Conservation (phyloP, 2,113 vertebrate genomes). For the Barbus barbus region DNA sequence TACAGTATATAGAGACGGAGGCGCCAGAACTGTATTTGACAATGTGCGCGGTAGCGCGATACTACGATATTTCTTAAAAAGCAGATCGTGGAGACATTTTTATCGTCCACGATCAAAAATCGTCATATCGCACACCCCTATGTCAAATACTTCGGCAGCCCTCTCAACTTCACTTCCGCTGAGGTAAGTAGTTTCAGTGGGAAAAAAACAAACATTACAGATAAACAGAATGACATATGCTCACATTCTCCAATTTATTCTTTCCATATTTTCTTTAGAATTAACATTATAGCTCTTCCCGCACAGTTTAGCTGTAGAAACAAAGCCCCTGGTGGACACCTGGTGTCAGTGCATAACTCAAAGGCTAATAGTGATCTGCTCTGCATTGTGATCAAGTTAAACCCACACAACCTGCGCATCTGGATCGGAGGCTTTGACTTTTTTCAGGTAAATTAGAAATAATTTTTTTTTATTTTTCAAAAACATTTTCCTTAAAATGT, state of each 20-base stretch:
- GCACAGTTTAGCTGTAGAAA: not conserved
- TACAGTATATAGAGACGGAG: too few species aligned
- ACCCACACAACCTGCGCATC: not conserved
- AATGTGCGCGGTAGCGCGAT: too few species aligned
- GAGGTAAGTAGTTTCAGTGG: not conserved
- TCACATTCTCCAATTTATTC: not conserved
- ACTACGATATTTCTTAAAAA: too few species aligned
- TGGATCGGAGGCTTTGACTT: not conserved
- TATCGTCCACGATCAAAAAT: too few species aligned
- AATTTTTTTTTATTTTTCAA: not conserved
- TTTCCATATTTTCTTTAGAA: not conserved
- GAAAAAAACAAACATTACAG: too few species aligned
- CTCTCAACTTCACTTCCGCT: not conserved
- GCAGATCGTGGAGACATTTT: too few species aligned
- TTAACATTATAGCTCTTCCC: not conserved
- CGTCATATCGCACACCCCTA: too few species aligned
- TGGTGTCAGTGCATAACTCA: not conserved
- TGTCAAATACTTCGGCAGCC: not conserved
- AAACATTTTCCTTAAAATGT: not conserved
- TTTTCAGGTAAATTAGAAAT: slow-evolving; percentile 16
- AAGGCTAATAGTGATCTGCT: not conserved
- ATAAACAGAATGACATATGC: not conserved
- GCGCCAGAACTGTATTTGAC: too few species aligned
- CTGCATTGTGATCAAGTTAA: not conserved
- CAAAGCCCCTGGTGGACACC: slow-evolving; percentile 13